Conservation (phyloP, 2,113 vertebrate species). For the Elaphurus davidianus region DNA sequence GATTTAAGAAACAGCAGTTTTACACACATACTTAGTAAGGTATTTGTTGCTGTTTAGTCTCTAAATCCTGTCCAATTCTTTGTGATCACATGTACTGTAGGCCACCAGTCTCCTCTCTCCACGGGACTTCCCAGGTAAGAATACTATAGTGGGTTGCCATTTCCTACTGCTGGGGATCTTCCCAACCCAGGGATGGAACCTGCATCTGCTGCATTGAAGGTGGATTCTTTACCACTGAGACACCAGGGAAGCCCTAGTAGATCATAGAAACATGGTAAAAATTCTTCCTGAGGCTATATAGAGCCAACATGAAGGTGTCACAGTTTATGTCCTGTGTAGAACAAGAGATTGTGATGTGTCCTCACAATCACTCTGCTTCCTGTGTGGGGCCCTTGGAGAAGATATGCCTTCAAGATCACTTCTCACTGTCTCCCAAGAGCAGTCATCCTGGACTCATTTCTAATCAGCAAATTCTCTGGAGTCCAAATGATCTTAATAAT, state of each 20-base stretch:
- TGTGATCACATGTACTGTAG: neutral
- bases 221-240: neutral
- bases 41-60: neutral
- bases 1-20: neutral
- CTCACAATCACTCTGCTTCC: neutral
- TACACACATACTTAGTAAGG: neutral
- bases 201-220: neutral
- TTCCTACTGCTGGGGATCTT: neutral
- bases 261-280: neutral
- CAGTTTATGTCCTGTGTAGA: neutral
- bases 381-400: neutral
- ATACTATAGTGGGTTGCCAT: neutral
- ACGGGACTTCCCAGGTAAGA: neutral
- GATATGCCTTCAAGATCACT: neutral
- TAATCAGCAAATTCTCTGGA: neutral
- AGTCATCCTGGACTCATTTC: neutral
- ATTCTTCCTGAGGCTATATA: neutral
- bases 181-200: neutral
- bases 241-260: neutral
- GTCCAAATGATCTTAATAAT: neutral
- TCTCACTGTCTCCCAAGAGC: neutral
- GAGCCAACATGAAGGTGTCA: neutral
- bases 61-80: neutral
- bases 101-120: neutral
- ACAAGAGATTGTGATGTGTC: neutral